Evolutionary conservation across 1,140 invertebrate species (phyloP).

Genomic region (Cephus cinctus): DNA sequence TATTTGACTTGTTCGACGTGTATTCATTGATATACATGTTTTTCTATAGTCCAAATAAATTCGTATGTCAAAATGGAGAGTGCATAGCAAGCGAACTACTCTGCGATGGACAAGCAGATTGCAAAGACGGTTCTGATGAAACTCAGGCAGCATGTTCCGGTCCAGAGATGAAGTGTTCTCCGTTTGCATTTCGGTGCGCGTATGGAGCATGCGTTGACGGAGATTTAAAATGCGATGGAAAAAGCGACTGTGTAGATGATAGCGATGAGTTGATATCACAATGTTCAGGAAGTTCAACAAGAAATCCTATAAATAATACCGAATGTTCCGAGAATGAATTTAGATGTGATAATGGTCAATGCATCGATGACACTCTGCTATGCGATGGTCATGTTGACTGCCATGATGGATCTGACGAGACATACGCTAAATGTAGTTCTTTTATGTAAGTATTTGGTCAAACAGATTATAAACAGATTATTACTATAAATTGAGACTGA

Average conservation of each 20-base stretch:
- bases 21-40: too few species aligned
- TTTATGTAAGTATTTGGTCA: conserved; percentile 18
- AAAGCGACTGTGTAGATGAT: conserved; percentile 64
- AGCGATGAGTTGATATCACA: conserved; percentile 63
- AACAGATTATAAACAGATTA: not conserved
- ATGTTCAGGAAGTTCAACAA: conserved; percentile 16
- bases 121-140: conserved; percentile 63
- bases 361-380: conserved; percentile 27
- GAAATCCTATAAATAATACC: not conserved
- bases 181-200: conserved; percentile 57
- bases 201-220: conserved; percentile 63
- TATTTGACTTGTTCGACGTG: too few species aligned
- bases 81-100: conserved; percentile 39
- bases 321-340: conserved; percentile 30
- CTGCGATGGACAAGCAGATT: conserved; percentile 61
- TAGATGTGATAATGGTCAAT: conserved; percentile 42
- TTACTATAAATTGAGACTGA: too few species aligned
- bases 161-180: conserved; percentile 45
- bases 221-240: conserved; percentile 59
- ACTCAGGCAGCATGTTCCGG: conserved; percentile 52
- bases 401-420: conserved; percentile 62
- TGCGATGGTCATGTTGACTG: conserved; percentile 62
- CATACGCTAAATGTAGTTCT: conserved; percentile 49
- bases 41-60: conserved; percentile 20
- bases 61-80: conserved; percentile 40